Base-by-base conservation (phyloP, 2,113 vertebrate species). In the Anas platyrhynchos region DNA sequence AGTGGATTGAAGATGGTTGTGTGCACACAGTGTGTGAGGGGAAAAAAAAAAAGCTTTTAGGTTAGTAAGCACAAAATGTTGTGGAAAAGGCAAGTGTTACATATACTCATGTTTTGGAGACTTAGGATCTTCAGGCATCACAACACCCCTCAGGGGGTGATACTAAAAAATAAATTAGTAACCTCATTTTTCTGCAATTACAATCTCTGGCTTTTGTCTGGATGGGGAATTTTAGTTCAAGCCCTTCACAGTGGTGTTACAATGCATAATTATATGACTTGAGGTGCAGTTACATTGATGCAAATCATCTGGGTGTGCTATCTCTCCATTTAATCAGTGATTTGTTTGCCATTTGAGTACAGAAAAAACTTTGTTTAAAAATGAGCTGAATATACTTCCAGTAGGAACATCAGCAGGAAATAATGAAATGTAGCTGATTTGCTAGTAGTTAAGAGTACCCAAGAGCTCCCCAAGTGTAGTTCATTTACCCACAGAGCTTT, bases 341-440 rank as follows among this genome's bases (percentile, higher is more conserved):
- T 97, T 96, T 96, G 92, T 91, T 95, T 97, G 85, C 76, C 85
- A 90, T 90, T 92, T 94, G 93, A 56, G 84, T 91, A 87, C 71
- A 94, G 82, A 93, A 85, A 91, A 89, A 62, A 63, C 80, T 93
- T 80, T 25, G 6, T 66, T 95, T 96, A 83, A 72, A 90, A 92
- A 71, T 63, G 55, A 83, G 41, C 46, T 50, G 52, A 61, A 66
- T 83, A 55, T 43, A 26, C 7, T 81, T 92, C 78, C 56, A 86
- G 32, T 85, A 76, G 78, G 41, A 86, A 36, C 38, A 48, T 79
- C 43, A 85, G 75, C 83, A 55, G 55, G 68, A 91, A 91, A 68
- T 88, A 90, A 91, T 32, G 61, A 90, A 89, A 73, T 27, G 43
- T 18, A 87, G 63, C n/a, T 82, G 85, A 72, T 83, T 85, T 87